Evolutionary conservation across 2,888 invertebrate species (phyloP), one percentile per base, ranked within the genome.

Genomic region (Cephus pulcher): DNA sequence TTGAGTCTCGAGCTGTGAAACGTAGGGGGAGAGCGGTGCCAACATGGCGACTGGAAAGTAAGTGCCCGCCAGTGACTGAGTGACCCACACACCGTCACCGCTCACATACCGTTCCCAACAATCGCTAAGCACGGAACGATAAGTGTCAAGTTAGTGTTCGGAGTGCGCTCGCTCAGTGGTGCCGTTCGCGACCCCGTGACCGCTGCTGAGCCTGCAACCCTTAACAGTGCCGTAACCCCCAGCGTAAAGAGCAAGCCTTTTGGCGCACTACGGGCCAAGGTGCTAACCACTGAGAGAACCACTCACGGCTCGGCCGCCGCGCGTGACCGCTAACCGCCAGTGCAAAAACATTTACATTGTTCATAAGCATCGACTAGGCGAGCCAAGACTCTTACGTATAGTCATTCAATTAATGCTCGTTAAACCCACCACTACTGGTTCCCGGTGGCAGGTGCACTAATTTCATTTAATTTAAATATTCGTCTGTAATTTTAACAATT

Each of bases 21-120:
- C 75, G 70, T 69, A 75, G 78, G 82, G 84, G 80, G 82, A 83
- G 83, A 79, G 84, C 82, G 80, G 80, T 78, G 83, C 78, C 80
- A 87, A 86, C 76, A 87, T 87, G 88, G 87, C 86, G 87, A 87
- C 85, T 87, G 85, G 87, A 88, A 88, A 88, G 88, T 88, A 88
- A 88, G 83, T 83, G 87, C 81, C 86, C 79, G 83, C 83, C 12
- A 71, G 71, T 85, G 87, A 86, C 85, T 86, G 87, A 87, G 85
- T 87, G 86, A 86, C 86, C 86, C 86, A 88, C 86, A 85, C 85
- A 83, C 82, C 76, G 82, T 80, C 79, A 79, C 80, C 84, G 84
- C 85, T 86, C 86, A 86, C 85, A 85, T 84, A 86, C 84, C 87
- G 86, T 86, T 86, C 84, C 79, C 85, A 82, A 82, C 84, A 85